These are phyloP conservation scores for Progne subis DNA, from an alignment of 2,113 vertebrate species.

Conservation along the genomic window DNA sequence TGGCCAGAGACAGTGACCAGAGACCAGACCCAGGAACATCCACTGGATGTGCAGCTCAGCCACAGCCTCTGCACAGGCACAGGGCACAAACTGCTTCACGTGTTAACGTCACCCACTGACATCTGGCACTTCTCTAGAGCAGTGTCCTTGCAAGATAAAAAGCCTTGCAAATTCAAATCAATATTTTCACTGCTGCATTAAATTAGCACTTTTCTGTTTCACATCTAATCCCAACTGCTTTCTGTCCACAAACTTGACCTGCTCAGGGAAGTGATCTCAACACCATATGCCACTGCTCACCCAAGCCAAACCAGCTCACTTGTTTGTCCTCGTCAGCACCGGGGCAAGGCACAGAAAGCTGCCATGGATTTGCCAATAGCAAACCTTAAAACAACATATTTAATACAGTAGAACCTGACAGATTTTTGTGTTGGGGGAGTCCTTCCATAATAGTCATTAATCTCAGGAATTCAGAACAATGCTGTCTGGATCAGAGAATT, in stretches of 20 bases:
- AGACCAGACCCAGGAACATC: neutral
- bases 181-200: conserved; percentile 32
- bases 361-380: neutral
- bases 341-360: neutral
- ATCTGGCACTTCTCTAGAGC: neutral
- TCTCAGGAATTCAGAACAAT: neutral
- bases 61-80: neutral
- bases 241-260: neutral
- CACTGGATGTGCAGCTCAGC: neutral
- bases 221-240: conserved; percentile 40
- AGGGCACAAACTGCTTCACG: neutral
- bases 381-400: neutral
- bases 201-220: conserved; percentile 49
- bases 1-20: neutral
- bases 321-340: neutral
- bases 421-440: neutral
- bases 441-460: neutral
- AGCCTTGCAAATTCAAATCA: conserved; percentile 49
- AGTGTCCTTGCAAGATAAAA: conserved; percentile 4
- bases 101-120: neutral
- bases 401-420: neutral
- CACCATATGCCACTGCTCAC: conserved; percentile 32
- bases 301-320: conserved; percentile 6
- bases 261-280: neutral
- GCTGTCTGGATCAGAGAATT: neutral